Percentiles rank a stretch among this genome's conserved stretches.
phyloP scores from a whole-genome alignment of 2,888 invertebrate species.

The Callinectes sapidus region DNA sequence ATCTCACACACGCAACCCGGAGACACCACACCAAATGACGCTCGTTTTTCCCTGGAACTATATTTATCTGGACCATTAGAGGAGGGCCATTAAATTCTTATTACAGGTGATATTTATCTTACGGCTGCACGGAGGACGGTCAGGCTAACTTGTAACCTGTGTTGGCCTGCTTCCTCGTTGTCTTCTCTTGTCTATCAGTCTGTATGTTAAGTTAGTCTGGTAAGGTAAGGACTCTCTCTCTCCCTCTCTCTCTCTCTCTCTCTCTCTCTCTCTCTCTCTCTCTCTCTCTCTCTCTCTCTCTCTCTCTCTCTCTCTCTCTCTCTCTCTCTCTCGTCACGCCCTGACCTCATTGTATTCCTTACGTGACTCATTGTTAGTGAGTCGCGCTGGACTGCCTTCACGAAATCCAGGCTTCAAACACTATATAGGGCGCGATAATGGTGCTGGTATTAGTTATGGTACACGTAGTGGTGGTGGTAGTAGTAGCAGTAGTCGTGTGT shows the following conservation, averaged over 20 bases:
- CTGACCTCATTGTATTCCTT: neutral
- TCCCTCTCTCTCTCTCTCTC: slow-evolving; percentile 42
- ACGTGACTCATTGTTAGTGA: no score
- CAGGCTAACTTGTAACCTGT: neutral
- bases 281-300: slow-evolving; percentile 43
- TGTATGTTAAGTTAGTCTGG: neutral
- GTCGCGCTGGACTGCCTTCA: neutral
- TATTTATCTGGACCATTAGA: neutral
- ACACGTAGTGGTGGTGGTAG: neutral
- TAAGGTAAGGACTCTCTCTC: no score
- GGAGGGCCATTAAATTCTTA: neutral
- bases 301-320: slow-evolving; percentile 44
- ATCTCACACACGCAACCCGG: neutral
- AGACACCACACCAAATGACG: neutral
- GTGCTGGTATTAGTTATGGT: neutral
- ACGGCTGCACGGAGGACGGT: neutral
- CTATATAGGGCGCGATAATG: neutral
- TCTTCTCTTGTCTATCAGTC: neutral
- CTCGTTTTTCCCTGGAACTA: neutral
- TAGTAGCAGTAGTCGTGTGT: neutral
- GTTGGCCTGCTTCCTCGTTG: neutral
- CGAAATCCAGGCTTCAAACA: neutral
- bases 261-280: slow-evolving; percentile 35
- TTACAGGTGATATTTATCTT: neutral
- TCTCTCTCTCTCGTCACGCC: slow-evolving; percentile 26